Evolutionary conservation across 2,888 invertebrate species (phyloP).

Genomic region (Blomia tropicalis): DNA sequence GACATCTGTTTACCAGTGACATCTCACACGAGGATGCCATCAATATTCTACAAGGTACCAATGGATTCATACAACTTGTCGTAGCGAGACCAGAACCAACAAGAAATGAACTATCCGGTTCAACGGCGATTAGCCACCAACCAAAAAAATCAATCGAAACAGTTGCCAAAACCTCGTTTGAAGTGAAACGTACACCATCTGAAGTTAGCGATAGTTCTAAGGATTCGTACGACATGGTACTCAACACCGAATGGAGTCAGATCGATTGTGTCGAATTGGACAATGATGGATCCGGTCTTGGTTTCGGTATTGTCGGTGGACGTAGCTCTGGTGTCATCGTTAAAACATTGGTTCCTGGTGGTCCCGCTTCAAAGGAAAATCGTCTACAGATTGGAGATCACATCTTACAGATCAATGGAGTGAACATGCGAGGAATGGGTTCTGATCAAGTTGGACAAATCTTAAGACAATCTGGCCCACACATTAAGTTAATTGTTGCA

Average conservation of each 20-base stretch:
- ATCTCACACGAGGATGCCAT: slow-evolving; percentile 69
- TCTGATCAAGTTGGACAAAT: slow-evolving; percentile 87
- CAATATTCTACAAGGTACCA: slow-evolving; percentile 55
- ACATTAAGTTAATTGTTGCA: slow-evolving; percentile 84
- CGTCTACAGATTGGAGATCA: slow-evolving; percentile 93
- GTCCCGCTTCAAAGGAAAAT: slow-evolving; percentile 88
- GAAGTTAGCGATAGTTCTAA: slow-evolving; percentile 44
- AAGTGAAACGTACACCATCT: slow-evolving; percentile 42
- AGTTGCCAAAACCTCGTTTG: background rate
- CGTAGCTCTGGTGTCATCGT: slow-evolving; percentile 97
- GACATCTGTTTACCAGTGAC: slow-evolving; percentile 49
- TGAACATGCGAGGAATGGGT: slow-evolving; percentile 85
- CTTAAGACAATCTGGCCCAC: slow-evolving; percentile 80
- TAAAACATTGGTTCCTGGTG: slow-evolving; percentile 91
- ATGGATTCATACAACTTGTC: slow-evolving; percentile 41
- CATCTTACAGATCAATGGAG: slow-evolving; percentile 83
- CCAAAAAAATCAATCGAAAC: background rate
- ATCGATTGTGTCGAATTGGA: slow-evolving; percentile 93
- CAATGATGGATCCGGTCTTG: slow-evolving; percentile 92
- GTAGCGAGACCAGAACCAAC: slow-evolving; percentile 37
- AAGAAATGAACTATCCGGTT: background rate
- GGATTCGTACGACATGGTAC: slow-evolving; percentile 31
- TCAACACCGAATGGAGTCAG: slow-evolving; percentile 99
- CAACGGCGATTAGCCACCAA: background rate
- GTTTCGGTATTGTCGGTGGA: slow-evolving; percentile 91